Conservation (phyloP, 2,888 invertebrate genomes). For the Galeopsomyia nigrocyanea region DNA sequence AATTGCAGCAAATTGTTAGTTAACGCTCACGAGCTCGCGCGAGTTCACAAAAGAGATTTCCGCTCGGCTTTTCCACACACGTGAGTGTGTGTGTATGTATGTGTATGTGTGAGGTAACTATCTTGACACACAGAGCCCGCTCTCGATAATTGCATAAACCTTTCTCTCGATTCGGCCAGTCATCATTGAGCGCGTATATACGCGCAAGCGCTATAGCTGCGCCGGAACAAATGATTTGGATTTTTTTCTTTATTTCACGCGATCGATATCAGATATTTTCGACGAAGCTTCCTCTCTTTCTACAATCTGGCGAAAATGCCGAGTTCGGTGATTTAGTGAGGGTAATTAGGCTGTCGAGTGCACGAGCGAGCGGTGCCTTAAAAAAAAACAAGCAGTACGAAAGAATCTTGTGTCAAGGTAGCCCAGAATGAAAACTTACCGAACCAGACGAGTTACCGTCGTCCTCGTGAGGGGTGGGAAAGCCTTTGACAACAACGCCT, state of each 20-base stretch:
- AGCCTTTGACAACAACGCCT: conserved; percentile 14
- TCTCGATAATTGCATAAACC: conserved; percentile 47
- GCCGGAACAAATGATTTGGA: neutral
- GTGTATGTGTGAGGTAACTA: conserved; percentile 23
- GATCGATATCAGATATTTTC: neutral
- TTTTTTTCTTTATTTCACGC: conserved; percentile 3
- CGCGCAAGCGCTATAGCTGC: neutral
- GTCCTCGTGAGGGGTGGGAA: conserved; percentile 22
- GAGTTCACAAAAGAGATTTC: conserved; percentile 31
- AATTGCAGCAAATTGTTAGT: conserved; percentile 39
- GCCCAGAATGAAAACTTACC: conserved; percentile 32
- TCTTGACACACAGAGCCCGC: conserved; percentile 28
- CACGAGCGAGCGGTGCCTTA: neutral
- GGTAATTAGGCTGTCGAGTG: neutral
- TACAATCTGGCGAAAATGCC: neutral
- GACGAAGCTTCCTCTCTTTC: conserved; percentile 1
- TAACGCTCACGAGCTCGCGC: neutral
- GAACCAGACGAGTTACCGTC: conserved; percentile 26
- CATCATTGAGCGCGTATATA: conserved; percentile 30
- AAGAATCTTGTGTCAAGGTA: too few relatives aligned
- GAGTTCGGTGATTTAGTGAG: too few relatives aligned
- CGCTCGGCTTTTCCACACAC: conserved; percentile 29
- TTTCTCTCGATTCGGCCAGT: conserved; percentile 44
- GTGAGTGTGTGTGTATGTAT: neutral
- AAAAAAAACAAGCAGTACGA: neutral